Evolutionary conservation across 2,797 vertebrate species (phyloP).

Genomic region (Loris lydekkerianus): DNA sequence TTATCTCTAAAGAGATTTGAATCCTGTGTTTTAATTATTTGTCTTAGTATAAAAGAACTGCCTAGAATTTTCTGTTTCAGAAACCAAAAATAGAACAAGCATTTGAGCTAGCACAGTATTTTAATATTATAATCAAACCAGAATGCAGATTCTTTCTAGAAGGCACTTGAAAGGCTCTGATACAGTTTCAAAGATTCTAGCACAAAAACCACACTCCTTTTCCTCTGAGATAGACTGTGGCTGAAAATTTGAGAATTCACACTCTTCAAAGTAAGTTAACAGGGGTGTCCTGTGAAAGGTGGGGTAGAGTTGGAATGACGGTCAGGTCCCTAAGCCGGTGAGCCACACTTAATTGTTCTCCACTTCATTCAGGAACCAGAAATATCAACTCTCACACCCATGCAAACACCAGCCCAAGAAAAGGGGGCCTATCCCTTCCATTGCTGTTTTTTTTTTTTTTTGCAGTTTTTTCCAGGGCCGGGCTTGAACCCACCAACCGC

Average conservation of each 20-base stretch:
- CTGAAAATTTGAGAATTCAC: neutral
- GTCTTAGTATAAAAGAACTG: neutral
- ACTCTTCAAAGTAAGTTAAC: neutral
- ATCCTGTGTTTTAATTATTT: neutral
- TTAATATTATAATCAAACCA: neutral
- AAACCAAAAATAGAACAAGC: slow-evolving; percentile 19
- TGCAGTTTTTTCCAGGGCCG: too few relatives aligned
- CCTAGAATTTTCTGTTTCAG: slow-evolving; percentile 22
- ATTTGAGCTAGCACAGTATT: neutral
- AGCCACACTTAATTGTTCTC: neutral
- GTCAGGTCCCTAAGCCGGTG: neutral
- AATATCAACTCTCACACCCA: neutral
- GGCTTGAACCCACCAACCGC: too few relatives aligned
- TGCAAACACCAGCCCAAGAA: neutral
- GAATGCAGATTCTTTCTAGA: slow-evolving; percentile 24
- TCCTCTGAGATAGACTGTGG: neutral
- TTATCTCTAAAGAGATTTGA: neutral
- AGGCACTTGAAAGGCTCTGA: neutral
- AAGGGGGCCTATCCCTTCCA: neutral
- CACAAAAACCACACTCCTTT: neutral
- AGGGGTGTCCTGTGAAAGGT: neutral
- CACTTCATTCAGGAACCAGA: neutral
- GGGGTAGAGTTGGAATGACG: neutral
- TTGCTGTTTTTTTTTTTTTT: neutral
- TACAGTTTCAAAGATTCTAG: neutral